Conservation (phyloP, 2,113 vertebrate species). For the Monopterus albus region DNA sequence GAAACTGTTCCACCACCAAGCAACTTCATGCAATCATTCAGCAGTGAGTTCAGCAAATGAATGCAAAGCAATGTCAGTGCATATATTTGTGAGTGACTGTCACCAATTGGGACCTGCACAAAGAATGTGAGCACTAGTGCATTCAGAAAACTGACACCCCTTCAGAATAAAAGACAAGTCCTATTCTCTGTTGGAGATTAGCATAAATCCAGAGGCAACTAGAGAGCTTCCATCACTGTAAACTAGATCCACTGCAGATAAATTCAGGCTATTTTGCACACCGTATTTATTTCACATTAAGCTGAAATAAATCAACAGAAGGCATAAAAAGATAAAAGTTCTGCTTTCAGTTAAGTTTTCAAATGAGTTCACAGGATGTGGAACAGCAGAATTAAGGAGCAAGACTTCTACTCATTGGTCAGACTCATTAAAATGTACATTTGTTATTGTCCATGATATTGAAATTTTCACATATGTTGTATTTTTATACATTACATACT, state of each 20-base stretch:
- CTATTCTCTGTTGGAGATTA: constrained; percentile 37
- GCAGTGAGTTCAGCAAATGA: constrained; percentile 9
- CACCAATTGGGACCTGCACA: constrained; percentile 46
- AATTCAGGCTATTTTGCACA: constrained; percentile 14
- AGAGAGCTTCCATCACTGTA: constrained; percentile 17
- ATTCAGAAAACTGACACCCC: constrained; percentile 59
- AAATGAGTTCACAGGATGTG: too few species aligned
- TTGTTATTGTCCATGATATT: too few species aligned
- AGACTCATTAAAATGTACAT: too few species aligned
- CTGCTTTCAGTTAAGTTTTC: constrained; percentile 8
- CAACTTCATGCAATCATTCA: constrained; percentile 15
- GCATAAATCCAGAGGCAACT: constrained; percentile 33
- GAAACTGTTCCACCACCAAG: background rate
- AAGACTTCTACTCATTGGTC: too few species aligned
- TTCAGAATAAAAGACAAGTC: constrained; percentile 52
- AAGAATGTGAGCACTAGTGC: constrained; percentile 46
- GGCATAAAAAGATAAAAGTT: background rate
- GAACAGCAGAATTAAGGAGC: too few species aligned
- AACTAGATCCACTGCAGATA: constrained; percentile 26
- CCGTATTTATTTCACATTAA: constrained; percentile 22
- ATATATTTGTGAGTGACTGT: constrained; percentile 50
- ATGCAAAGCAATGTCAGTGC: background rate
- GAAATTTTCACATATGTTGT: too few species aligned
- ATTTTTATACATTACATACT: too few species aligned
- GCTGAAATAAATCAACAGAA: constrained; percentile 19